Conservation (phyloP, 1,140 invertebrate genomes). For the Drosophila jambulina region DNA sequence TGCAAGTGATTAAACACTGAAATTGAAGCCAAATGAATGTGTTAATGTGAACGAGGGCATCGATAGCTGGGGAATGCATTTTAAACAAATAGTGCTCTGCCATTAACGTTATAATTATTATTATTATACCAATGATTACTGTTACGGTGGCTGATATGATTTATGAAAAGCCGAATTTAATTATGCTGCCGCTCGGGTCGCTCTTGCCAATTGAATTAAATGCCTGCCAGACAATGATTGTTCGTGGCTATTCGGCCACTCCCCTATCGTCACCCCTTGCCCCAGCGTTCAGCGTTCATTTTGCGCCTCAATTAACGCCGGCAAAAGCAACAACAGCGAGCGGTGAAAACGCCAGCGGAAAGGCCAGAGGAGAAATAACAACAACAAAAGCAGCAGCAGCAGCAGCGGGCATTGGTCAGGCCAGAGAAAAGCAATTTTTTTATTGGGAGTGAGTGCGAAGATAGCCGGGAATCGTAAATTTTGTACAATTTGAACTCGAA, state of each 20-base stretch:
- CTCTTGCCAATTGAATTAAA: slow-evolving; percentile 57
- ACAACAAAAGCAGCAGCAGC: slow-evolving; percentile 17
- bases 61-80: slow-evolving; percentile 3
- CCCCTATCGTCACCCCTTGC: background rate
- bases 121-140: slow-evolving; percentile 28
- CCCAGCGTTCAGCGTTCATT: slow-evolving; percentile 23
- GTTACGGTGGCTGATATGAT: slow-evolving; percentile 23
- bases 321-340: slow-evolving; percentile 25
- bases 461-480: slow-evolving; percentile 71
- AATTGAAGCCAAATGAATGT: slow-evolving; percentile 4
- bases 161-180: slow-evolving; percentile 47
- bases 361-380: slow-evolving; percentile 23
- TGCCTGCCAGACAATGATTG: slow-evolving; percentile 41
- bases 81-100: slow-evolving; percentile 15
- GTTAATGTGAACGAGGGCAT: slow-evolving; percentile 4
- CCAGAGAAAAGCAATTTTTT: slow-evolving; percentile 47
- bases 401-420: slow-evolving; percentile 13
- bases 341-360: slow-evolving; percentile 14
- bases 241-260: slow-evolving; percentile 15
- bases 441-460: slow-evolving; percentile 64
- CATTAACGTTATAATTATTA: slow-evolving; percentile 33
- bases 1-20: slow-evolving; percentile 10
- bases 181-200: slow-evolving; percentile 24
- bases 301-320: slow-evolving; percentile 59
- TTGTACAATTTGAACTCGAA: slow-evolving; percentile 82